These are phyloP conservation scores for Micrastur ruficollis DNA, from an alignment of 2,797 vertebrate species.

Conservation along the genomic window DNA sequence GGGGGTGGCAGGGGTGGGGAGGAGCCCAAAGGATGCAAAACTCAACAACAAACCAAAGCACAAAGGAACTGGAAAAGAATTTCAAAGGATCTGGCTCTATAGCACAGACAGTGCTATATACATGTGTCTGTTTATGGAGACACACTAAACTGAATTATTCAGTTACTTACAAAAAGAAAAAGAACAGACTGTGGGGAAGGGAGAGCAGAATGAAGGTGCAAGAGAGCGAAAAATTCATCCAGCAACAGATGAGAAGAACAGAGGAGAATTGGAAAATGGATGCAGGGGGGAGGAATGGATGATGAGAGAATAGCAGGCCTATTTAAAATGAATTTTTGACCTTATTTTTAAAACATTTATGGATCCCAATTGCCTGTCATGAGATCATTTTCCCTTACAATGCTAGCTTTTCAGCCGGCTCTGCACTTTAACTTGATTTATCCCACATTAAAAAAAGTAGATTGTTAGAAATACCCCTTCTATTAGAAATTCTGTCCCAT, in stretches of 20 bases:
- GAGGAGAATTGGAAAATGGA: slow-evolving; percentile 26
- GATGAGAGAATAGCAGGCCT: slow-evolving; percentile 42
- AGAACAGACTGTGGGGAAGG: background rate
- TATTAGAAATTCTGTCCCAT: slow-evolving; percentile 48
- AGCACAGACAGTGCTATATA: slow-evolving; percentile 40
- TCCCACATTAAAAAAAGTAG: slow-evolving; percentile 42
- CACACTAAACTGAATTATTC: slow-evolving; percentile 60
- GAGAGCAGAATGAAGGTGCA: slow-evolving; percentile 26
- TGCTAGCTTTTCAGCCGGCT: slow-evolving; percentile 56
- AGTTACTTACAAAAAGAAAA: slow-evolving; percentile 10
- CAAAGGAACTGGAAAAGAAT: slow-evolving; percentile 30
- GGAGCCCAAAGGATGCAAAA: background rate
- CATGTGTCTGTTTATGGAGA: slow-evolving; percentile 53
- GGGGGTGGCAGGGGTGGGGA: background rate
- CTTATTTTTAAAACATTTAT: slow-evolving; percentile 69
- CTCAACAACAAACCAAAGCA: slow-evolving; percentile 2
- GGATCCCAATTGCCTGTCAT: slow-evolving; percentile 55
- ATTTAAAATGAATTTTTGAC: slow-evolving; percentile 65
- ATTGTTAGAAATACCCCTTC: slow-evolving; percentile 46
- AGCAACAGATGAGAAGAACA: slow-evolving; percentile 44
- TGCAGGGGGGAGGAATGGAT: background rate
- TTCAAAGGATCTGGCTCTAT: slow-evolving; percentile 29
- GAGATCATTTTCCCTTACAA: slow-evolving; percentile 56
- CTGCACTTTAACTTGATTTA: slow-evolving; percentile 54
- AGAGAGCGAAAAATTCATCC: slow-evolving; percentile 28